phyloP scores from a whole-genome alignment of 2,888 invertebrate genomes.

The Leucophenga maculata region DNA sequence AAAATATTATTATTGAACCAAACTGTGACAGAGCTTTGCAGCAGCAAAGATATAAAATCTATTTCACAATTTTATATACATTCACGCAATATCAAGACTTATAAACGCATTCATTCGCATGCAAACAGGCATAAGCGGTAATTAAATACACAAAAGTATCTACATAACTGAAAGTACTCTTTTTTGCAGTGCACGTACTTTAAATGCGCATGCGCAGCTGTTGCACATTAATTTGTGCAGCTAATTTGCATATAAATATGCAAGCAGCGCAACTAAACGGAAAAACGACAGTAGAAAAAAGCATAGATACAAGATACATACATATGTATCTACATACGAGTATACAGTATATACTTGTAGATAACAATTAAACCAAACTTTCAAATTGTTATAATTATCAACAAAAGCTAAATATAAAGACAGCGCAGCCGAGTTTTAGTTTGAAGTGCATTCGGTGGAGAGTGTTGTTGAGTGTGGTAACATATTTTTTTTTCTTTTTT shows the following conservation, averaged over 20 bases:
- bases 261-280: conserved; percentile 40
- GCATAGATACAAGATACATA: not conserved
- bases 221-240: not conserved
- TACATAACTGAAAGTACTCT: no score
- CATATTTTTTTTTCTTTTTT: not conserved
- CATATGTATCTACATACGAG: no score
- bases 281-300: conserved; percentile 4
- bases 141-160: no score
- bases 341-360: conserved; percentile 1
- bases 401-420: not conserved
- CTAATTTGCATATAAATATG: conserved; percentile 55
- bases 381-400: conserved; percentile 41
- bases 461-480: not conserved
- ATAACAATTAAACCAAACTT: conserved; percentile 51
- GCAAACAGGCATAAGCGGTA: no score
- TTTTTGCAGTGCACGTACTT: not conserved
- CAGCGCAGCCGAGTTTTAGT: not conserved
- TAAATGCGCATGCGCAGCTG: conserved; percentile 14
- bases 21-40: no score
- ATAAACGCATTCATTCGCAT: no score
- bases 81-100: no score
- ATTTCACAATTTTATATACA: no score
- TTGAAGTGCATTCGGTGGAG: not conserved
- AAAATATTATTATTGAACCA: no score
- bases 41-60: no score